Conservation (phyloP, 2,888 invertebrate species). For the Anorthoa munda region DNA sequence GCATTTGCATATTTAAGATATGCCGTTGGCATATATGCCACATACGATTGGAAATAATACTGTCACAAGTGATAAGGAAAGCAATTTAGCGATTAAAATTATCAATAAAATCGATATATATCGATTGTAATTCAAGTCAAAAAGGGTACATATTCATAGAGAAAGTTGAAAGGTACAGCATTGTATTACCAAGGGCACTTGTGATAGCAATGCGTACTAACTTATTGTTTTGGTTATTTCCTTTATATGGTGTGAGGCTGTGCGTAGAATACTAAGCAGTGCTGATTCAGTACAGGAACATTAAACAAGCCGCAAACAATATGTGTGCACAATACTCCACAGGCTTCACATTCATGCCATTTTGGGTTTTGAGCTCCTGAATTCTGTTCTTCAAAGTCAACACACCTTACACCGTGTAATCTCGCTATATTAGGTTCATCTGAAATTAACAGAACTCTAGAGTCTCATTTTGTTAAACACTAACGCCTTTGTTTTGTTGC, state of each 20-base stretch:
- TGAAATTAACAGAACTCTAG: too few species aligned
- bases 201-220: conserved; percentile 2
- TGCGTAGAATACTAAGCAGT: conserved; percentile 47
- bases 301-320: background rate
- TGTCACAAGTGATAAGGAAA: background rate
- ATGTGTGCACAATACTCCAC: background rate
- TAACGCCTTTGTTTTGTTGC: too few species aligned
- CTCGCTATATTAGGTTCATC: too few species aligned
- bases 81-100: conserved; percentile 7
- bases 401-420: too few species aligned
- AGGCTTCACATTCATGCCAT: background rate
- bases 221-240: conserved; percentile 39
- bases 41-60: too few species aligned
- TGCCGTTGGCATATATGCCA: too few species aligned
- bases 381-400: too few species aligned
- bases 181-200: conserved; percentile 31
- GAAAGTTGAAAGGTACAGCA: conserved; percentile 26
- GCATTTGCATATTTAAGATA: too few species aligned
- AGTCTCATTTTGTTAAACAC: too few species aligned
- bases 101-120: too few species aligned
- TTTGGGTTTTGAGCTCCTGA: background rate
- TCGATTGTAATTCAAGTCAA: too few species aligned
- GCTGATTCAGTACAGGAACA: background rate
- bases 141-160: background rate
- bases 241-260: background rate